Conservation (phyloP, 2,797 vertebrate genomes). For the Coregonus sp. region DNA sequence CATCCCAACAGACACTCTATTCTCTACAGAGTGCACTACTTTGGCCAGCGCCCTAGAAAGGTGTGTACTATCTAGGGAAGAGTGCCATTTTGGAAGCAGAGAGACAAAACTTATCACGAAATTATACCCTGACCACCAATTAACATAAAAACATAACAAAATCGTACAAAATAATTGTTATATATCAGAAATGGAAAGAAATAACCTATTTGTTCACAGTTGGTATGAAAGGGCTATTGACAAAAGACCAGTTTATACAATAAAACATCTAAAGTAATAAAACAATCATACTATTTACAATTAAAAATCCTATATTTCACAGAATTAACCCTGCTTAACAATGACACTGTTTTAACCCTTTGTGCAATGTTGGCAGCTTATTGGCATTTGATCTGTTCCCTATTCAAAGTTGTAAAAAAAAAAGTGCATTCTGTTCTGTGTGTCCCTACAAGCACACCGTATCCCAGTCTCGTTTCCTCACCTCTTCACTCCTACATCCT, state of each 20-base stretch:
- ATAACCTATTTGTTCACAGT: conserved; percentile 57
- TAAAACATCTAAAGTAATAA: background rate
- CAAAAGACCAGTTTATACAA: conserved; percentile 17
- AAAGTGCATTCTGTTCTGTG: too few species aligned
- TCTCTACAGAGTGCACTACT: background rate
- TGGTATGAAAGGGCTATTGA: conserved; percentile 61
- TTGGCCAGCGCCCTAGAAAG: too few species aligned
- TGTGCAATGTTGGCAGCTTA: too few species aligned
- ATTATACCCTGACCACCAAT: conserved; percentile 19
- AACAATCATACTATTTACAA: background rate
- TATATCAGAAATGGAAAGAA: background rate
- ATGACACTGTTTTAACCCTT: too few species aligned
- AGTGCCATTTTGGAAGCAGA: conserved; percentile 1
- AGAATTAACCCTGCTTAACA: background rate
- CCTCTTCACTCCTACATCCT: background rate
- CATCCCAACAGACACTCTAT: background rate
- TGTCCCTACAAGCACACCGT: background rate
- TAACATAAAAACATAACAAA: background rate
- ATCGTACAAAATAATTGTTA: background rate
- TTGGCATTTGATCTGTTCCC: too few species aligned
- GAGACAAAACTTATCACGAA: background rate
- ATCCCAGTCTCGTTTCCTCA: background rate
- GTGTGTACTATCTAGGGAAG: background rate
- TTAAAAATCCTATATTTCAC: background rate
- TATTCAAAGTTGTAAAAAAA: too few species aligned